Percentiles rank a stretch among this genome's conserved stretches.
Conservation (phyloP, 2,888 invertebrate species). For the Chrysolina americana region DNA sequence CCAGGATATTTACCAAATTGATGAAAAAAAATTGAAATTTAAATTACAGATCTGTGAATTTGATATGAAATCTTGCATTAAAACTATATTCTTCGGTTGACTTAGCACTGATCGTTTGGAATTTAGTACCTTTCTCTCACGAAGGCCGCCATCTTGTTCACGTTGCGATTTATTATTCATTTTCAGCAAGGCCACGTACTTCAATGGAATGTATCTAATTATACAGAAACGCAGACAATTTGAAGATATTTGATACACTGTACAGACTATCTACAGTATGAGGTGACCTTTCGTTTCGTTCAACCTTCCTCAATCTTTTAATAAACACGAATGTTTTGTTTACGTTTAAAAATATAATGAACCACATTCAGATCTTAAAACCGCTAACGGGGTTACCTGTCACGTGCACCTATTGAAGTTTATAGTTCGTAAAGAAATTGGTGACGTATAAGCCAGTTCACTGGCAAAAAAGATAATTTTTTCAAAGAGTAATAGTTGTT, state of each 20-base stretch:
- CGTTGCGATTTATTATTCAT: conserved; percentile 28
- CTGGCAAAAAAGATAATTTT: no score
- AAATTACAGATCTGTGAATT: neutral
- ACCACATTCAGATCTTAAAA: neutral
- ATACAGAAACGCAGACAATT: conserved; percentile 18
- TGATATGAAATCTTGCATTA: neutral
- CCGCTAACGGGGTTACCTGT: conserved; percentile 11
- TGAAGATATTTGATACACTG: conserved; percentile 25
- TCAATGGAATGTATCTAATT: conserved; percentile 40
- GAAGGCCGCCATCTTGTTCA: conserved; percentile 54
- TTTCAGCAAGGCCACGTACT: conserved; percentile 47
- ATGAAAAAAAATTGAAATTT: neutral
- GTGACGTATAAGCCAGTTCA: no score
- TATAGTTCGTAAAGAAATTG: neutral
- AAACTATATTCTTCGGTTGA: conserved; percentile 13
- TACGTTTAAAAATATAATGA: neutral
- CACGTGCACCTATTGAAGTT: neutral
- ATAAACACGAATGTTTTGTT: conserved; percentile 10
- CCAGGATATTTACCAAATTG: neutral
- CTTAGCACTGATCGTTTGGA: conserved; percentile 35
- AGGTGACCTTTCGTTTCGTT: conserved; percentile 9
- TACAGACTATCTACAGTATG: neutral
- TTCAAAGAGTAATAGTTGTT: no score
- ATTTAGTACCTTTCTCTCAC: conserved; percentile 55
- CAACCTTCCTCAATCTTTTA: conserved; percentile 15